phyloP scores from a whole-genome alignment of 2,888 invertebrate species.

The Spilarctia lutea region DNA sequence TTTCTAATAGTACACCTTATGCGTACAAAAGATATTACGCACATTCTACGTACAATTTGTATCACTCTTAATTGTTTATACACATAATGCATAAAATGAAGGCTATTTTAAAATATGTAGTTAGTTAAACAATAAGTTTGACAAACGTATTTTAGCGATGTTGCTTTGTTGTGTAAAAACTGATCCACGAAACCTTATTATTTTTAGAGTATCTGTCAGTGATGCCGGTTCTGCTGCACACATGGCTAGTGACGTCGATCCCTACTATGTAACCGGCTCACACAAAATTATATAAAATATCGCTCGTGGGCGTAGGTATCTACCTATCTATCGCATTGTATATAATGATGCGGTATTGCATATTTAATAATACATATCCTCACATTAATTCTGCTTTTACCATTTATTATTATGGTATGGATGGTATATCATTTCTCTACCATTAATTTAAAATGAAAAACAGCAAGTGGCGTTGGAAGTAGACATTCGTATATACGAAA shows the following conservation, averaged over 20 bases:
- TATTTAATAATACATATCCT: conserved; percentile 27
- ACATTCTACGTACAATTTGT: no score
- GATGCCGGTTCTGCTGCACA: conserved; percentile 54
- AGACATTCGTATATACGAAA: conserved; percentile 28
- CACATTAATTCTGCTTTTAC: neutral
- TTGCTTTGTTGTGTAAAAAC: neutral
- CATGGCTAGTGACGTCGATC: conserved; percentile 65
- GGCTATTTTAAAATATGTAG: neutral
- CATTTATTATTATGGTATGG: neutral
- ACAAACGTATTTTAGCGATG: no score
- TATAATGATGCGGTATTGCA: conserved; percentile 12
- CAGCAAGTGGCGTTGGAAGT: conserved; percentile 23
- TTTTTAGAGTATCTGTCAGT: conserved; percentile 62
- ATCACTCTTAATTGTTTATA: neutral
- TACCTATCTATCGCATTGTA: conserved; percentile 24
- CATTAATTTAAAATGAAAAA: conserved; percentile 19
- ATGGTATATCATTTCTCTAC: conserved; percentile 8
- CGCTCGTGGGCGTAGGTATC: conserved; percentile 24
- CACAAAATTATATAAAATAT: conserved; percentile 22
- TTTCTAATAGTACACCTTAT: no score
- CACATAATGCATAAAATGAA: neutral
- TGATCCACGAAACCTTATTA: conserved; percentile 44
- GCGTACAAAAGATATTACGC: neutral
- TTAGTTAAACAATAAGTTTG: neutral
- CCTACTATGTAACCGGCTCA: conserved; percentile 39